Base-by-base conservation (phyloP, 1,140 invertebrate genomes). In the Drosophila prosaltans region DNA sequence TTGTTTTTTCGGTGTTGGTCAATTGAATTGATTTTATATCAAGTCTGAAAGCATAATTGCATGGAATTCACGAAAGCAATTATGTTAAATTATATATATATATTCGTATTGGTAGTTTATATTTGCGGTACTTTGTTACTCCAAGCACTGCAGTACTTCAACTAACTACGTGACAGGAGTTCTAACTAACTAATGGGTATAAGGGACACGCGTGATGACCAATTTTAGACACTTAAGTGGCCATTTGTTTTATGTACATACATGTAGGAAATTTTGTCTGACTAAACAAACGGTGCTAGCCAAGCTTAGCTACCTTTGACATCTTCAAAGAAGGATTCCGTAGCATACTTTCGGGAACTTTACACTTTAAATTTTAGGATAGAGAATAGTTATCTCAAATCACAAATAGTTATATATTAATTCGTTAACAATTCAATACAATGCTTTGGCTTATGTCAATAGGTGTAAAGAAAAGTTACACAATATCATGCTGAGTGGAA, bases 31-130 rank as follows among this genome's bases (percentile, higher is more conserved):
- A 57, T 78, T 84, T 80, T 73, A 69, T 73, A 67, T 63, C 57
- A 63, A 32, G 55, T 65, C 69, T 55, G 64, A 16, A 10, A 65
- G n/a, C 61, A 80, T 84, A 84, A 74, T 84, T 84, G 69, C 65
- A 61, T 45, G 75, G 68, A 86, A 70, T 86, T 72, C 68, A 69
- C 67, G 48, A 81, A 75, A 81, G 85, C 74, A 86, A 85, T 85
- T 86, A 78, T 85, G 64, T 61, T 66, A 39, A 78, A 84, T 85
- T 84, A 81, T 85, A 85, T 61, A 69, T 85, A 85, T 61, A 69
- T 74, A 69, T 83, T 81, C 67, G 32, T 21, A 54, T 40, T 21
- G 21, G 51, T 51, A 51, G 60, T 64, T 69, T 69, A 21, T 24
- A 26, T 51, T 51, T 51, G 45, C 24, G 21, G 8, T 26, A 24